Evolutionary conservation across 1,140 invertebrate genomes (phyloP).

Genomic region (Zaprionus gabonicus): DNA sequence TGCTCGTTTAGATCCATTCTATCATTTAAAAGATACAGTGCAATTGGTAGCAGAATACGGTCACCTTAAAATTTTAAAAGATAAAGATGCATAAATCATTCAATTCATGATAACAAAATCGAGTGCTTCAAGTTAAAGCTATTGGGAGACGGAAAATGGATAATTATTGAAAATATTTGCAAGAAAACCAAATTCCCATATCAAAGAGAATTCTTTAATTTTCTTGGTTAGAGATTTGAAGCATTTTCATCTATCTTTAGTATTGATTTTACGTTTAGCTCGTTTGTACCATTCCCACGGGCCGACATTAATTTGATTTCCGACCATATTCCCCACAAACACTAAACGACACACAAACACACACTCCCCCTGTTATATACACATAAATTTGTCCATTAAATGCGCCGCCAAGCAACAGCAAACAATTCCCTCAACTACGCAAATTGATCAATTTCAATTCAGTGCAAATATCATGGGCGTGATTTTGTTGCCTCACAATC

Average conservation of each 20-base stretch:
- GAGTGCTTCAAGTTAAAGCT: not conserved
- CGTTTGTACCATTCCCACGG: conserved; percentile 39
- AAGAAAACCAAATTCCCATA: not conserved
- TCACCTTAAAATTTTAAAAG: not conserved
- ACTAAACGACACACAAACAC: conserved; percentile 10
- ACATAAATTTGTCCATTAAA: conserved; percentile 70
- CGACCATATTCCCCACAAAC: conserved; percentile 28
- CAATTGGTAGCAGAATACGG: not conserved
- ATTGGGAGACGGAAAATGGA: not conserved
- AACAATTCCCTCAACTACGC: conserved; percentile 78
- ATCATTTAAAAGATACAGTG: not conserved
- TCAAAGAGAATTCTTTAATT: not conserved
- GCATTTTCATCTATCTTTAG: conserved; percentile 3
- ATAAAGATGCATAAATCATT: not conserved
- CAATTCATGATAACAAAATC: not conserved
- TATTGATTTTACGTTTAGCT: conserved; percentile 18
- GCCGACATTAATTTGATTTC: conserved; percentile 69
- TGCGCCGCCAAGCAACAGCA: conserved; percentile 56
- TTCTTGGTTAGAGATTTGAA: not conserved
- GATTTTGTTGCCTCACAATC: conserved; percentile 58
- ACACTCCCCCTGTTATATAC: not conserved
- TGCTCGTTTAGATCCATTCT: not conserved
- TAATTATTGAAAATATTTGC: not conserved
- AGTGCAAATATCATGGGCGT: conserved; percentile 79
- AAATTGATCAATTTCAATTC: conserved; percentile 82